These are phyloP conservation scores for Rapana venosa DNA, from an alignment of 2,888 invertebrate species.

Conservation along the genomic window DNA sequence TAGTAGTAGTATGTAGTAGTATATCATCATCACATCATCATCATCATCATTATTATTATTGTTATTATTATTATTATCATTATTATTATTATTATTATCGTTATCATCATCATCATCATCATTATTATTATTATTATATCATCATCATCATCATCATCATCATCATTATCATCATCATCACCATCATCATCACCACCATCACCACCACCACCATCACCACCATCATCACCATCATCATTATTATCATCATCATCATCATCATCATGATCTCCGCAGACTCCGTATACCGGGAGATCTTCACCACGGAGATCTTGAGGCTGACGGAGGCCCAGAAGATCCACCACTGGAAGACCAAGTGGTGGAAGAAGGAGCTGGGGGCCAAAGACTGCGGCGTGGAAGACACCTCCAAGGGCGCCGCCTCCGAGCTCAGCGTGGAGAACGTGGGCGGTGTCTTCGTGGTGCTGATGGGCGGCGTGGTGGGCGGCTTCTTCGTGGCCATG, in stretches of 20 bases:
- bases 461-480: constrained; percentile 91
- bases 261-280: constrained; percentile 84
- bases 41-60: neutral
- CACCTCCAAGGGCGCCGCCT: constrained; percentile 86
- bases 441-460: constrained; percentile 96
- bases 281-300: constrained; percentile 96
- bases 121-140: constrained; percentile 17
- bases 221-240: too few relatives aligned
- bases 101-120: constrained; percentile 37
- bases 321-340: constrained; percentile 96
- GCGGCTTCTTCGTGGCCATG: constrained; percentile 94
- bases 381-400: constrained; percentile 82
- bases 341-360: constrained; percentile 94
- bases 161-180: too few relatives aligned
- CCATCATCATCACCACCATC: too few relatives aligned
- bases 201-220: too few relatives aligned
- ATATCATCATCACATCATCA: too few relatives aligned
- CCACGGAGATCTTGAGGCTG: constrained; percentile 94
- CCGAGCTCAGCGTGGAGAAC: constrained; percentile 94
- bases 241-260: too few relatives aligned
- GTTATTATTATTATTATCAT: neutral
- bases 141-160: neutral
- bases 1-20: too few relatives aligned
- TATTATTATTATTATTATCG: constrained; percentile 35
- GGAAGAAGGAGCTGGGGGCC: constrained; percentile 81